Evolutionary conservation across 1,140 invertebrate species (phyloP).

Genomic region (Drosophila kepulauana): DNA sequence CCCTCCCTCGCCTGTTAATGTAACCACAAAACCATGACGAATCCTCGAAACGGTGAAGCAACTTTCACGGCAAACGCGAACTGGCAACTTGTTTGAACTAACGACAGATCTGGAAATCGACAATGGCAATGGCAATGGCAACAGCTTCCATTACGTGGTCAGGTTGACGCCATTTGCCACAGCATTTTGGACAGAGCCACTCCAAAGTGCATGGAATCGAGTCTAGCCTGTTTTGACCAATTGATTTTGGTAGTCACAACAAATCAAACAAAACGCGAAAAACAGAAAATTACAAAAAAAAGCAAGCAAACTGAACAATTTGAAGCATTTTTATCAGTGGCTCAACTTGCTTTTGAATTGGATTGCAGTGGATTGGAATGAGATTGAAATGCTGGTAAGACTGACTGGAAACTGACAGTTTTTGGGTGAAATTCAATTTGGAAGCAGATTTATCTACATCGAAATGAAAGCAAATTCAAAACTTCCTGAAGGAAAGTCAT

Average conservation of each 20-base stretch:
- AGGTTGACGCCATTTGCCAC: conserved; percentile 3
- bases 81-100: conserved; percentile 29
- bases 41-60: conserved; percentile 16
- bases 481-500: not conserved
- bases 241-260: conserved; percentile 17
- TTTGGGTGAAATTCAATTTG: too few relatives aligned
- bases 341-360: conserved; percentile 23
- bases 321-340: conserved; percentile 15
- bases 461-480: too few relatives aligned
- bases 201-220: conserved; percentile 25
- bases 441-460: not conserved
- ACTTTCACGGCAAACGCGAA: conserved; percentile 38
- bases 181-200: conserved; percentile 15
- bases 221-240: conserved; percentile 38
- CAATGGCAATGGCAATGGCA: conserved; percentile 14
- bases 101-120: conserved; percentile 27
- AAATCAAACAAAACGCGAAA: not conserved
- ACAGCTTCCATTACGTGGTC: conserved; percentile 20
- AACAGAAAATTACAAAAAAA: not conserved
- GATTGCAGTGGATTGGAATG: not conserved
- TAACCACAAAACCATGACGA: not conserved
- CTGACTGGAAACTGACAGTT: not conserved
- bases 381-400: not conserved
- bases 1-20: too few relatives aligned
- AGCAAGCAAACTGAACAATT: conserved; percentile 16